Percentiles rank a stretch among this genome's conserved stretches.
These are phyloP conservation scores for Tuta absoluta DNA, from an alignment of 2,888 invertebrate species.

Conservation along the genomic window DNA sequence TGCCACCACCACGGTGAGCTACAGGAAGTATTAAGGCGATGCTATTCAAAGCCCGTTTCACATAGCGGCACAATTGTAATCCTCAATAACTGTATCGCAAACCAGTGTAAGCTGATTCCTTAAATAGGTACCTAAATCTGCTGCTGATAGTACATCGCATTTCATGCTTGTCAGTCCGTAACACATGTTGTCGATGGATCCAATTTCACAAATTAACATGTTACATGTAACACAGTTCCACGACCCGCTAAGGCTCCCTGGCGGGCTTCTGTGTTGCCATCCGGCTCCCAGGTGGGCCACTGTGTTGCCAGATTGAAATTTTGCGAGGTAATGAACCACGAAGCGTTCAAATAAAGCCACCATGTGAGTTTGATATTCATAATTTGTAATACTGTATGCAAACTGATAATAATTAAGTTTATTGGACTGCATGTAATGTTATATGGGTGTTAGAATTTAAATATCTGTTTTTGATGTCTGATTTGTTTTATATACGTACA, in stretches of 20 bases:
- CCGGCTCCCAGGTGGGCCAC: not conserved
- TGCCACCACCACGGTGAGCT: too few species aligned
- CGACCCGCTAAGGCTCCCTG: not conserved
- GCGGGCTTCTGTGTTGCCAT: too few species aligned
- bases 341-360: not conserved
- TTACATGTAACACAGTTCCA: constrained; percentile 5
- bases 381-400: constrained; percentile 1
- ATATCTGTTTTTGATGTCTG: not conserved
- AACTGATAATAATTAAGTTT: not conserved
- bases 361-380: not conserved
- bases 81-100: too few species aligned
- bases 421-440: not conserved
- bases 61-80: too few species aligned
- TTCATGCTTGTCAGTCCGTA: not conserved
- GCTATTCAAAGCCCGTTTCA: too few species aligned
- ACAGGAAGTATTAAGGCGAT: too few species aligned
- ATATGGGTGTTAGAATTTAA: constrained; percentile 1
- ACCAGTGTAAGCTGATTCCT: too few species aligned
- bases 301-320: constrained; percentile 2
- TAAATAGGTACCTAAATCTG: too few species aligned
- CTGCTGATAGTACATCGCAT: not conserved
- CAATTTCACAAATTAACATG: constrained; percentile 23
- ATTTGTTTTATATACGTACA: too few species aligned
- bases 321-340: not conserved
- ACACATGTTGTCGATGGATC: constrained; percentile 17